A percentile compares a stretch with the other conserved stretches of the same genome.
Conservation (phyloP, 1,140 invertebrate genomes). For the Micrasema minimum region DNA sequence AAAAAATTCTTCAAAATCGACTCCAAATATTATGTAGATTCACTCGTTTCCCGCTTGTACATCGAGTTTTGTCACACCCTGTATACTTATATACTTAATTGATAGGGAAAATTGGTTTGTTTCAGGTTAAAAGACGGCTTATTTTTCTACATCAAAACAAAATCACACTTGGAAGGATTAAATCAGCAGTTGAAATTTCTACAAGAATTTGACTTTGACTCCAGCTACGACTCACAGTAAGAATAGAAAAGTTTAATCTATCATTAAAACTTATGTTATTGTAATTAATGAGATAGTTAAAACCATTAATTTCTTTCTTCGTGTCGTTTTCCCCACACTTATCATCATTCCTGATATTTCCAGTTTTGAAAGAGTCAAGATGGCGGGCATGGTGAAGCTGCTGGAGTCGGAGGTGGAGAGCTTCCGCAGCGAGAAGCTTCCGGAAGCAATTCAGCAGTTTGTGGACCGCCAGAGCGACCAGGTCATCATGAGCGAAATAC, state of each 20-base stretch:
- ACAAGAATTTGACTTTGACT: slow-evolving; percentile 14
- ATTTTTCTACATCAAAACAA: slow-evolving; percentile 18
- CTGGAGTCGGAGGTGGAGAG: slow-evolving; percentile 20
- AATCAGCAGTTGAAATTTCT: slow-evolving; percentile 16
- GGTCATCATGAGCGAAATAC: slow-evolving; percentile 18
- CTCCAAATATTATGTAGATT: too few relatives aligned
- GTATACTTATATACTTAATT: too few relatives aligned
- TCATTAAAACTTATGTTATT: not conserved
- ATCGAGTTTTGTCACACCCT: too few relatives aligned
- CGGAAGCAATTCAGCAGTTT: slow-evolving; percentile 26
- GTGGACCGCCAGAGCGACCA: slow-evolving; percentile 23
- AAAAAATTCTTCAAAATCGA: too few relatives aligned
- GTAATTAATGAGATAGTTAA: too few relatives aligned
- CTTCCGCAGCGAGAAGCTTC: slow-evolving; percentile 10
- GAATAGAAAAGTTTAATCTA: not conserved
- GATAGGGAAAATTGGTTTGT: too few relatives aligned
- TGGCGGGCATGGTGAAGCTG: slow-evolving; percentile 18
- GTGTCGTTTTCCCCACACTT: too few relatives aligned
- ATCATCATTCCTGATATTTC: too few relatives aligned
- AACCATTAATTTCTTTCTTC: too few relatives aligned
- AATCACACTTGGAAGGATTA: not conserved
- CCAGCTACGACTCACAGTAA: slow-evolving; percentile 10
- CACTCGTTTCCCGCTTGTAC: too few relatives aligned
- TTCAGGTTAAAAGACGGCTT: slow-evolving; percentile 22
- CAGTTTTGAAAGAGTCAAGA: slow-evolving; percentile 35